phyloP scores from a whole-genome alignment of 1,140 invertebrate species.

The Anadara kagoshimensis region DNA sequence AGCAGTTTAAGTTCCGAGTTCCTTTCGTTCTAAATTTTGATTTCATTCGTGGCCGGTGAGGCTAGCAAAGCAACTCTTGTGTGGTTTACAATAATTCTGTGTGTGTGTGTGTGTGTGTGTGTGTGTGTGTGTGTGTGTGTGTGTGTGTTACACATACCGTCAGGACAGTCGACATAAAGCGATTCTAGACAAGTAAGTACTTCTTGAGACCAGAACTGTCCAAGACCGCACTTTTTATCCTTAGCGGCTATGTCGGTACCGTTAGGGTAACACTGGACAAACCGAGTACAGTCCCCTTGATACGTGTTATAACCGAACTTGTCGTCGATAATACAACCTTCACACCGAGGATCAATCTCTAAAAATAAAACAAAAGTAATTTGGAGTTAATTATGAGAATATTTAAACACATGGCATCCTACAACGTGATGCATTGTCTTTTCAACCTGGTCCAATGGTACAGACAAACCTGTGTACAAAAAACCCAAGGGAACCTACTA shows the following conservation, averaged over 20 bases:
- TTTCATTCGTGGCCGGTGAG: too few species aligned
- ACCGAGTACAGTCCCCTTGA: conserved; percentile 13
- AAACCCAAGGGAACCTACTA: not conserved
- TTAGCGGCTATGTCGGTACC: not conserved
- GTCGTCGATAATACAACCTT: conserved; percentile 29
- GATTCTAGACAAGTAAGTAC: conserved; percentile 9
- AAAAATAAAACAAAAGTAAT: not conserved
- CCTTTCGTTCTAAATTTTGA: too few species aligned
- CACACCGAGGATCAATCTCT: conserved; percentile 9
- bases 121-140: too few species aligned
- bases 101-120: too few species aligned
- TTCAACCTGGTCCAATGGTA: not conserved
- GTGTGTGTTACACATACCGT: not conserved
- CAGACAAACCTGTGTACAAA: not conserved
- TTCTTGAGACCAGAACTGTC: conserved; percentile 22
- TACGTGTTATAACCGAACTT: conserved; percentile 26
- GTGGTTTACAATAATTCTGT: too few species aligned
- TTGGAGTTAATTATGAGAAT: not conserved
- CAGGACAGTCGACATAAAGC: conserved; percentile 6
- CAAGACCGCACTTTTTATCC: conserved; percentile 11
- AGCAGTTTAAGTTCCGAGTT: too few species aligned
- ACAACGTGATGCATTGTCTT: not conserved
- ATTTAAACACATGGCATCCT: too few species aligned
- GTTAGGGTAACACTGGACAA: conserved; percentile 18
- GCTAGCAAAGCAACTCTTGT: too few species aligned